Conservation (phyloP, 2,113 vertebrate genomes). For the Sapajus apella region DNA sequence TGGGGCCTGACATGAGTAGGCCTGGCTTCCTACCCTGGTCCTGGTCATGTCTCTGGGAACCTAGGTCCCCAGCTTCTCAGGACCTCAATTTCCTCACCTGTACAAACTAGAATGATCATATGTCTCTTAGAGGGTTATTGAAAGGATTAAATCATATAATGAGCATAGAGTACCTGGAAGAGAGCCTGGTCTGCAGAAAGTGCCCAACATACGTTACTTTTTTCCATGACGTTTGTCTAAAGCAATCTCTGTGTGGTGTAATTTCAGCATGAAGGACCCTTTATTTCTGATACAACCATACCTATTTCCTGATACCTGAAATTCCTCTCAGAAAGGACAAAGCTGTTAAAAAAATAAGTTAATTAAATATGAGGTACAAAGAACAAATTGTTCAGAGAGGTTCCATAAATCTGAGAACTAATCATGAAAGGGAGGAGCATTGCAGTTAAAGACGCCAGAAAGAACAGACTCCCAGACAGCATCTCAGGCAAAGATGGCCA, state of each 20-base stretch:
- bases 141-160: not conserved
- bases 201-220: not conserved
- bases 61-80: not conserved
- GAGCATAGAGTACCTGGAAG: not conserved
- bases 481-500: not conserved
- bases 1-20: not conserved
- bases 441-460: not conserved
- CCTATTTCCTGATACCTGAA: slow-evolving; percentile 1
- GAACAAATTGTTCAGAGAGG: not conserved
- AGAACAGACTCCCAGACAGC: not conserved
- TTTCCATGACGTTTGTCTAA: not conserved
- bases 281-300: not conserved
- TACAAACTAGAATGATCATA: not conserved
- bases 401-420: slow-evolving; percentile 7
- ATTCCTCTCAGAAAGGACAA: slow-evolving; percentile 11
- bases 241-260: not conserved
- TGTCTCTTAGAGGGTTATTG: not conserved
- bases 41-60: not conserved
- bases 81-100: not conserved
- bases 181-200: not conserved
- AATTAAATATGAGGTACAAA: not conserved
- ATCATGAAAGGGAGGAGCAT: not conserved
- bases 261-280: not conserved
- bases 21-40: not conserved
- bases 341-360: not conserved